Evolutionary conservation across 2,888 invertebrate species (phyloP), one percentile per base, ranked within the genome.

Genomic region (Amblyjoppa proteus): DNA sequence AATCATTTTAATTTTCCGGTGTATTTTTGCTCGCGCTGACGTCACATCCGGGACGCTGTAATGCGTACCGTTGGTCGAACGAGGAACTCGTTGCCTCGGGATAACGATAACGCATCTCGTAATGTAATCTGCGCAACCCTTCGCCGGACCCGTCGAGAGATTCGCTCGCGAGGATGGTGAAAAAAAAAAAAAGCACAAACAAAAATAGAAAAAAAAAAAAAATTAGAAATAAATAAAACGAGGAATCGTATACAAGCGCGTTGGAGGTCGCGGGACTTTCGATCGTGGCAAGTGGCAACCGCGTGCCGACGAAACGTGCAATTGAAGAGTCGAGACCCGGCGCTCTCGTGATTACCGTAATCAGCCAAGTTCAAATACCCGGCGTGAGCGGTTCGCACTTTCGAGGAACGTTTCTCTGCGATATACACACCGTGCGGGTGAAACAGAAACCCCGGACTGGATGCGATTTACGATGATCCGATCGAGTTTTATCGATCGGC

Each of bases 351-450:
- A 92, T 92, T 92, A 92, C 92, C 92, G 92, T 92, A 92, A 92
- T 92, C 92, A 92, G 88, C 87, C 89, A 92, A 92, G 92, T 92
- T 92, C 92, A 92, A 92, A 92, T 91, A 91, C 92, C 84, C 90
- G 89, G 91, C 91, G 90, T 91, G 90, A 92, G 89, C 89, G 92
- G 90, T 91, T 91, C 92, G 90, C 91, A 90, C 91, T 91, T 92
- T 92, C 89, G 89, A 89, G 89, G 38, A 74, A 64, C 61, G 64
- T 73, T 74, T 69, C 64, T 20, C 64, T 20, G 64, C 64, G 34
- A 64, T 64, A 64, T 16, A 64, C 20, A 58, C 9, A 58, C 16
- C 51, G 5, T 58, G 31, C 45, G 53, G 38, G 28, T 41, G 61
- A 64, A 64, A 75, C 64, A 11, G 25, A 58, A 58, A 31, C 31